These are phyloP conservation scores for Mus pahari DNA, from an alignment of 2,113 vertebrate species.

Conservation along the genomic window DNA sequence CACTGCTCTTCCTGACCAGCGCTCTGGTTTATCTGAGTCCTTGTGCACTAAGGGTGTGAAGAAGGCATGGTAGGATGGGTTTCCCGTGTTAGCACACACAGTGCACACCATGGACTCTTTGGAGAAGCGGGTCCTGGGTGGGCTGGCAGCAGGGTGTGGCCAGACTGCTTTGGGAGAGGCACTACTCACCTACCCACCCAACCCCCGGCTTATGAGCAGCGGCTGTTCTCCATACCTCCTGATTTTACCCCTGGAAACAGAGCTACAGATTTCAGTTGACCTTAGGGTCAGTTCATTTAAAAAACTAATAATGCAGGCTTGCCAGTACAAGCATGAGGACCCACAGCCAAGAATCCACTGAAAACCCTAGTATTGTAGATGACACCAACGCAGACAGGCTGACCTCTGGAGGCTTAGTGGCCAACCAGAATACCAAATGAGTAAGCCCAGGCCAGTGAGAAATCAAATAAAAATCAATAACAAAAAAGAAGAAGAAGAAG, in stretches of 20 bases:
- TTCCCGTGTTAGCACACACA: background rate
- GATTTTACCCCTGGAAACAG: background rate
- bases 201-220: background rate
- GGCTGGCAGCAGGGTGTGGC: background rate
- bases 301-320: background rate
- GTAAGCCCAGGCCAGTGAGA: background rate
- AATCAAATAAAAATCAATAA: background rate
- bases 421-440: background rate
- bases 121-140: background rate
- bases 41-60: background rate
- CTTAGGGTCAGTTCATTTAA: background rate
- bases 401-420: background rate
- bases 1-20: background rate
- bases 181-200: background rate
- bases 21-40: no score
- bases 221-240: no score
- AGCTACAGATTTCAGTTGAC: background rate
- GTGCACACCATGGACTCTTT: no score
- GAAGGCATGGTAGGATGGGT: background rate
- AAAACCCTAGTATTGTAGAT: background rate
- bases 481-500: background rate
- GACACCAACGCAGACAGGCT: no score
- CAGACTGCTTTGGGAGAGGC: rapidly evolving
- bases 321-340: no score
- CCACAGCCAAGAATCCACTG: background rate